Evolutionary conservation across 2,113 vertebrate species (phyloP).

Genomic region (Crotalus helleri): DNA sequence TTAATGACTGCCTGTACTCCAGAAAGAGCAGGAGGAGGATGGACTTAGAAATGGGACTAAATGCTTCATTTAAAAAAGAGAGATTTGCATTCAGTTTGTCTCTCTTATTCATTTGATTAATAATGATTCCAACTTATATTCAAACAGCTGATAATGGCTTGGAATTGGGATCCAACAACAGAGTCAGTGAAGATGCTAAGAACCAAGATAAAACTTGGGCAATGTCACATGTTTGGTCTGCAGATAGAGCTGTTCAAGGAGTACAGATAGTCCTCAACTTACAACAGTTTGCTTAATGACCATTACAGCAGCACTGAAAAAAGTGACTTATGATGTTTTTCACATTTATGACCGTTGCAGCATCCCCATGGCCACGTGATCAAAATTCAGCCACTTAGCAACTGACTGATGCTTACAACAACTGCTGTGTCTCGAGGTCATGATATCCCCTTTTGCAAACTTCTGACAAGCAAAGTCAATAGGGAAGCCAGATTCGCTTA

Average conservation of each 20-base stretch:
- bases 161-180: neutral
- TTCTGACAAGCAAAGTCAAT: neutral
- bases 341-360: too few species aligned
- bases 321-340: too few species aligned
- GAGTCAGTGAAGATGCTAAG: neutral
- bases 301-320: too few species aligned
- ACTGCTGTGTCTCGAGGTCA: neutral
- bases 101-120: neutral
- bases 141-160: neutral
- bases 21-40: neutral
- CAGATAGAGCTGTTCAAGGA: neutral
- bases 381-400: neutral
- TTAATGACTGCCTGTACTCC: neutral
- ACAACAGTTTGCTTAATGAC: too few species aligned
- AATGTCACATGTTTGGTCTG: neutral
- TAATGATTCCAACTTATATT: neutral
- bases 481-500: neutral
- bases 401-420: neutral
- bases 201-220: neutral
- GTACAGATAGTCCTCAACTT: neutral
- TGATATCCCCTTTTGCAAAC: neutral
- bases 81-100: neutral
- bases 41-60: neutral
- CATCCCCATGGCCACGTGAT: too few species aligned
- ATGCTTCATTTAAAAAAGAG: neutral